These are phyloP conservation scores for Archips xylosteana DNA, from an alignment of 2,888 invertebrate species.

Conservation along the genomic window DNA sequence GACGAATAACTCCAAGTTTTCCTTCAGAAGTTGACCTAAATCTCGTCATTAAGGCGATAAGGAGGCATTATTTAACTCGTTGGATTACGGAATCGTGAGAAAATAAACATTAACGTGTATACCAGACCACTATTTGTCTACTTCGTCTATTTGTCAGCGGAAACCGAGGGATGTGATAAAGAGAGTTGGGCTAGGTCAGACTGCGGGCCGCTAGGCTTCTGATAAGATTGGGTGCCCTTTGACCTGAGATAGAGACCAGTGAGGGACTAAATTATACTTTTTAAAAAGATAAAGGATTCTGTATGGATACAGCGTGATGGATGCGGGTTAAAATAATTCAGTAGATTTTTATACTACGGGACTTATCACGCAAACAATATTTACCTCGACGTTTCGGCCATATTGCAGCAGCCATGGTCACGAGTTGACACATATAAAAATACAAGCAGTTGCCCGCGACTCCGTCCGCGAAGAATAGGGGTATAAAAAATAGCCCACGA, in stretches of 20 bases:
- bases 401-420: no score
- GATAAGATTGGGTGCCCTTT: slow-evolving; percentile 18
- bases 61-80: no score
- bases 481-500: no score
- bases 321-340: not conserved
- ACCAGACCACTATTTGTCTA: slow-evolving; percentile 11
- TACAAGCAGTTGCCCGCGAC: no score
- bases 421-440: no score
- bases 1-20: no score
- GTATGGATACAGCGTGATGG: not conserved
- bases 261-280: not conserved
- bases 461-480: no score
- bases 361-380: no score
- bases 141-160: slow-evolving; percentile 22
- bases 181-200: slow-evolving; percentile 27
- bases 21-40: no score
- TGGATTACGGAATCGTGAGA: not conserved
- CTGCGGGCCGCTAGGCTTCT: not conserved
- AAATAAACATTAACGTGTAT: not conserved
- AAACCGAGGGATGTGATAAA: slow-evolving; percentile 26
- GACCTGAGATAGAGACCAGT: slow-evolving; percentile 21
- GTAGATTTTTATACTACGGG: not conserved
- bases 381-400: no score
- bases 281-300: slow-evolving; percentile 6
- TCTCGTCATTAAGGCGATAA: no score